Percentiles rank a stretch among this genome's conserved stretches.
Evolutionary conservation across 2,113 vertebrate genomes (phyloP).

Genomic region (Coreoperca whiteheadi): DNA sequence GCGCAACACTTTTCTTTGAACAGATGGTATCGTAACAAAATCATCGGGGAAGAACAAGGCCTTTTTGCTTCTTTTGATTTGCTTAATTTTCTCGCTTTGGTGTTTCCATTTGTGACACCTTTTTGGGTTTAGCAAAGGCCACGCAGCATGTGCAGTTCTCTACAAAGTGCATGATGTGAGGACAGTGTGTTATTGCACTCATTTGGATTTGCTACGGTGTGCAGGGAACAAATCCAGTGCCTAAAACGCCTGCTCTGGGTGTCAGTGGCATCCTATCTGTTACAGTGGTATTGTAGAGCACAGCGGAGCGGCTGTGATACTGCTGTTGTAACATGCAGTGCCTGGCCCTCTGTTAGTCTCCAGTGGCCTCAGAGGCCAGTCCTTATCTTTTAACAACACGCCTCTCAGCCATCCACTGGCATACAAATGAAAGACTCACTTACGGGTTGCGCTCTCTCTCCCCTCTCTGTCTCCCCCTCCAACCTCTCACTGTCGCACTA

Average conservation of each 20-base stretch:
- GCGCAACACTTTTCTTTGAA: constrained; percentile 50
- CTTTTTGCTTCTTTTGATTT: constrained; percentile 43
- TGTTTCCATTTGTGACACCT: constrained; percentile 32
- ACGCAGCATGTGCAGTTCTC: neutral
- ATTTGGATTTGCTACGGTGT: constrained; percentile 55
- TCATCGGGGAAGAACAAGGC: constrained; percentile 50
- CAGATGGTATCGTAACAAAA: constrained; percentile 63
- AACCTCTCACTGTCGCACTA: constrained; percentile 73
- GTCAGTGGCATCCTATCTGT: constrained; percentile 72
- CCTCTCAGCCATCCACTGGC: constrained; percentile 80
- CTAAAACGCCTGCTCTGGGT: constrained; percentile 45
- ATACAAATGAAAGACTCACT: constrained; percentile 85
- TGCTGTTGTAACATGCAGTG: constrained; percentile 74
- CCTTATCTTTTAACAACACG: constrained; percentile 86
- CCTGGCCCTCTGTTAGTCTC: constrained; percentile 77
- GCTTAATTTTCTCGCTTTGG: constrained; percentile 47
- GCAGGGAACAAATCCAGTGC: constrained; percentile 35
- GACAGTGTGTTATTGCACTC: constrained; percentile 32
- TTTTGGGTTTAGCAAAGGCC: constrained; percentile 15
- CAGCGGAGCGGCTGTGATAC: constrained; percentile 70
- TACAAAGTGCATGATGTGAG: constrained; percentile 11
- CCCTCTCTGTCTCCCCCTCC: constrained; percentile 40
- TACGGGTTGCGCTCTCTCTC: constrained; percentile 67
- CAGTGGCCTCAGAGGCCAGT: constrained; percentile 79
- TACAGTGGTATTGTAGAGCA: constrained; percentile 74